Percentiles rank a stretch among this genome's conserved stretches.
Conservation (phyloP, 2,888 invertebrate genomes). For the Zaprionus obscuricornis region DNA sequence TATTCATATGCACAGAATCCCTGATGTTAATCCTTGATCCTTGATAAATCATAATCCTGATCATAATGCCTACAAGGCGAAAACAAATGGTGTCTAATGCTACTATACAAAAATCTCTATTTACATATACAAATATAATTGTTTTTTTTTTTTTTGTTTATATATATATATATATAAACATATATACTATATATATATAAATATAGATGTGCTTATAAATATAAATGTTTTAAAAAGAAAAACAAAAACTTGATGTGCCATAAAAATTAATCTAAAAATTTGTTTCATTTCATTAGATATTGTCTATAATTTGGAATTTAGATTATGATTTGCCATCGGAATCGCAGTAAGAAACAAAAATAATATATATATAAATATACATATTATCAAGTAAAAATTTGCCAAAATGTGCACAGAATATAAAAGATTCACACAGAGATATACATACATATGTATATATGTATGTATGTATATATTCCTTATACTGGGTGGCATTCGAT, state of each 20-base stretch:
- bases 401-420: too few relatives aligned
- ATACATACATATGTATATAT: background rate
- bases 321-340: too few relatives aligned
- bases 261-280: background rate
- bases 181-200: too few relatives aligned
- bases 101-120: conserved; percentile 34
- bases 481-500: conserved; percentile 18
- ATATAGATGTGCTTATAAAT: conserved; percentile 62
- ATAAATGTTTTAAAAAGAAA: conserved; percentile 57
- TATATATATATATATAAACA: conserved; percentile 23
- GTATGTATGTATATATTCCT: background rate
- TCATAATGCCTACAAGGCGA: background rate
- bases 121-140: conserved; percentile 20
- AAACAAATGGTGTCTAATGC: conserved; percentile 51
- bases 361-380: too few relatives aligned
- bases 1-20: too few relatives aligned
- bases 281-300: too few relatives aligned
- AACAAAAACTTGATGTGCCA: conserved; percentile 53
- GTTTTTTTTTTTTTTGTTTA: conserved; percentile 44
- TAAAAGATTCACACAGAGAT: background rate
- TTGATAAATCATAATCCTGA: too few relatives aligned
- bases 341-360: too few relatives aligned
- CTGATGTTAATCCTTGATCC: too few relatives aligned
- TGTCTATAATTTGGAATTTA: too few relatives aligned
- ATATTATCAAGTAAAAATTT: too few relatives aligned